Conservation (phyloP, 1,140 invertebrate species). For the Drosophila miranda region DNA sequence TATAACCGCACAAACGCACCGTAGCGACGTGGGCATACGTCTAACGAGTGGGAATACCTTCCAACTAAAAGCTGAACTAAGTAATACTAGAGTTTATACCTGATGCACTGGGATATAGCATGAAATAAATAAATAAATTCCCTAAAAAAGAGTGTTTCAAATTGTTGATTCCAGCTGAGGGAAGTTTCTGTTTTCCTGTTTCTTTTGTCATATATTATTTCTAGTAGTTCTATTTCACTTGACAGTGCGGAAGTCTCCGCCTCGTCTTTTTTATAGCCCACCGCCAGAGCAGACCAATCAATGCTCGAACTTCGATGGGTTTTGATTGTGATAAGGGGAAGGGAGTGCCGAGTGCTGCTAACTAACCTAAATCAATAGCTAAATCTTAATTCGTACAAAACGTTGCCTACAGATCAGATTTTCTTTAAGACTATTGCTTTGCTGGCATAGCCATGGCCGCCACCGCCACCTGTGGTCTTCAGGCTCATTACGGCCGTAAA, state of each 20-base stretch:
- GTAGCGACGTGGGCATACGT: no score
- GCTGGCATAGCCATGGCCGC: slow-evolving; percentile 56
- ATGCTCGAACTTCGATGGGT: background rate
- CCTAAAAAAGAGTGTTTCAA: no score
- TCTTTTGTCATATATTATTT: slow-evolving; percentile 5
- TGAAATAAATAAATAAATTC: no score
- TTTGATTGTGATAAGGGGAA: no score
- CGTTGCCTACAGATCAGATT: slow-evolving; percentile 41
- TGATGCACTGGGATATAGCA: no score
- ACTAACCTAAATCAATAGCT: slow-evolving; percentile 12
- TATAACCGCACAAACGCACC: background rate
- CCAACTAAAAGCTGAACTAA: background rate
- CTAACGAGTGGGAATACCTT: background rate
- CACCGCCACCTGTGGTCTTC: slow-evolving; percentile 71
- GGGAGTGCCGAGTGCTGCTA: background rate
- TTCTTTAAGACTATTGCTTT: slow-evolving; percentile 75
- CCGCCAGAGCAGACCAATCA: background rate
- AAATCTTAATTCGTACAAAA: slow-evolving; percentile 33
- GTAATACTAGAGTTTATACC: no score
- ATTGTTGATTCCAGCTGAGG: no score
- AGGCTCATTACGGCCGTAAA: slow-evolving; percentile 87
- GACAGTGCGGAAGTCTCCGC: slow-evolving; percentile 8
- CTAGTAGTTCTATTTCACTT: slow-evolving; percentile 42
- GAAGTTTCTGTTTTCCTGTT: background rate
- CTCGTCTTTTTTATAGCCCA: slow-evolving; percentile 12